phyloP scores from a whole-genome alignment of 2,888 invertebrate genomes.

The Conchocele bisecta region DNA sequence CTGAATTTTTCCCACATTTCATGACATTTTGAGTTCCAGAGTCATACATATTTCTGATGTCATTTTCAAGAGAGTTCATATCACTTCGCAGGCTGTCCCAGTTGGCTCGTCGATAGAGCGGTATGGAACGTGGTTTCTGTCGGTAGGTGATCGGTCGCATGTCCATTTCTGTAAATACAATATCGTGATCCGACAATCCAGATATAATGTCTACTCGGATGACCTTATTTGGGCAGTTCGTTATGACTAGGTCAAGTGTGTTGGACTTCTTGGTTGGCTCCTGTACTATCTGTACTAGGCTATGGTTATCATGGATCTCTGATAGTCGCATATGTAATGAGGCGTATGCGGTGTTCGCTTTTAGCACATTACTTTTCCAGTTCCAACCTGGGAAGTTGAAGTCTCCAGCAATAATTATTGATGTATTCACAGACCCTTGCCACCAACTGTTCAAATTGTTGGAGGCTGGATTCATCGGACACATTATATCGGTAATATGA shows the following conservation, averaged over 20 bases:
- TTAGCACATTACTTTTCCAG: conserved; percentile 9
- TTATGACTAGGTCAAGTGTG: conserved; percentile 48
- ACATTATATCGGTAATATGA: conserved; percentile 5
- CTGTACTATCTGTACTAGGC: conserved; percentile 36
- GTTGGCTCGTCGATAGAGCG: conserved; percentile 45
- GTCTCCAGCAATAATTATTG: too few relatives aligned
- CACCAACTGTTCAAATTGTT: not conserved
- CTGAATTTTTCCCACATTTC: conserved; percentile 16
- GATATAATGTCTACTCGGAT: conserved; percentile 23
- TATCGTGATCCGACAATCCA: conserved; percentile 52
- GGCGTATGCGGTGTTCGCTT: not conserved
- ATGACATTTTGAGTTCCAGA: not conserved
- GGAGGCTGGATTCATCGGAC: conserved; percentile 2
- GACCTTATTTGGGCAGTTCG: conserved; percentile 39
- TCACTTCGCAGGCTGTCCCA: conserved; percentile 35
- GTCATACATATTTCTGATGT: conserved; percentile 7
- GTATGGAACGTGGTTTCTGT: conserved; percentile 25
- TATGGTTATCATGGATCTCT: conserved; percentile 37
- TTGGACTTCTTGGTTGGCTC: conserved; percentile 43
- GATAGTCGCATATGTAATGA: not conserved
- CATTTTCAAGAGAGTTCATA: conserved; percentile 19
- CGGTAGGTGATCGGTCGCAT: not conserved
- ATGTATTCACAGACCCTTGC: too few relatives aligned
- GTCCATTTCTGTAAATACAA: conserved; percentile 21
- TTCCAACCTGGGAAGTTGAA: conserved; percentile 27